These are phyloP conservation scores for Protonemura montana DNA, from an alignment of 2,888 invertebrate species.

Conservation along the genomic window DNA sequence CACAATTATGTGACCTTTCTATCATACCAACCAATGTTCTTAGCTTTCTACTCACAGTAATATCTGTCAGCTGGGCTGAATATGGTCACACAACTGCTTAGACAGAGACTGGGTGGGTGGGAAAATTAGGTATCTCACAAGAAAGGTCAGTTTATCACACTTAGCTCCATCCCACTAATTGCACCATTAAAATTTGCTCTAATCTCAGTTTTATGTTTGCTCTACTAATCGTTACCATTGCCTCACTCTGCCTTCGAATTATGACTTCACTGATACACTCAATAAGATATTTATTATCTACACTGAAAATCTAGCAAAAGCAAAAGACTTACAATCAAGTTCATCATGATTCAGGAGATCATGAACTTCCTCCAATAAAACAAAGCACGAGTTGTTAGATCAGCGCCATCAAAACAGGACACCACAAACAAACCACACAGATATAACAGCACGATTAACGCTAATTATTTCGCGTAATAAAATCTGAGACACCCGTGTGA, in stretches of 20 bases:
- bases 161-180: too few species aligned
- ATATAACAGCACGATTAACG: not conserved
- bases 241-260: not conserved
- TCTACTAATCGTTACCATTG: not conserved
- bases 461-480: not conserved
- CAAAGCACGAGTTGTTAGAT: not conserved
- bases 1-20: too few species aligned
- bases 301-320: not conserved
- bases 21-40: too few species aligned
- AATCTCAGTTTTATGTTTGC: not conserved
- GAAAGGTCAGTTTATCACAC: too few species aligned
- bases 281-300: not conserved
- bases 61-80: too few species aligned
- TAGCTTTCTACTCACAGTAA: too few species aligned
- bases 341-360: not conserved
- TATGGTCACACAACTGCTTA: too few species aligned
- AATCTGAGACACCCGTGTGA: not conserved
- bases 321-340: constrained; percentile 4
- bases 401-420: not conserved
- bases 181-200: not conserved
- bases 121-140: too few species aligned
- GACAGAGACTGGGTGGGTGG: too few species aligned
- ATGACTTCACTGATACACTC: not conserved
- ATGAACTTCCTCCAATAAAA: not conserved
- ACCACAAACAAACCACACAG: not conserved